Base-by-base conservation (phyloP, 2,888 invertebrate genomes). In the Selenia dentaria region DNA sequence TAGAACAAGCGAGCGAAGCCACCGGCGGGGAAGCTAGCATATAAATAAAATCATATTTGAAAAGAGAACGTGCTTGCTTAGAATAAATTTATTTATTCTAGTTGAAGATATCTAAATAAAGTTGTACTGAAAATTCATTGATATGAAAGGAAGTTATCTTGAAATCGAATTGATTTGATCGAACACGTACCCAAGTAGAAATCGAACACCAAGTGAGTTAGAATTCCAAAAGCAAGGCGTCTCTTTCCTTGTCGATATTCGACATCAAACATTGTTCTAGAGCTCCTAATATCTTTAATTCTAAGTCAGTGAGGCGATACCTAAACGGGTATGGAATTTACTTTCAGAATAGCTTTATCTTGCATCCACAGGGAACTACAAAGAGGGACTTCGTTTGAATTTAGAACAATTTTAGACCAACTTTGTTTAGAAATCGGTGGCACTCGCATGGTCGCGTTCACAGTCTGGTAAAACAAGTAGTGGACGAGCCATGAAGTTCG, bases 381-480 rank as follows among this genome's bases (percentile, higher is more conserved):
- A 64, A 60, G 60, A 66, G 57, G 49, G 61, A 67, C 64, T 68
- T 68, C 55, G 63, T 68, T 67, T 62, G 69, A 70, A 70, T 73
- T 70, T 66, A 61, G 57, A 70, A 68, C 67, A 70, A 73, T 72
- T 75, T 72, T 67, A 66, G 74, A 74, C 64, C 65, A 67, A 73
- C 62, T 73, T 67, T 56, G 67, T 71, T 76, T 60, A 62, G 63
- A 64, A 72, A 73, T 71, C 63, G 56, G 63, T 59, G 55, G 58
- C 60, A 58, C 50, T 65, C 57, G 62, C n/a, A n/a, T n/a, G n/a
- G n/a, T n/a, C n/a, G n/a, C 57, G 56, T 67, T 65, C 64, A 60
- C 61, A 71, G 65, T 67, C 63, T 64, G 56, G 51, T 60, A 56
- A 62, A 63, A 67, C 65, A 64, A 58, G 63, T 58, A 60, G 61